These are phyloP conservation scores for Melanogrammus aeglefinus DNA, from an alignment of 2,797 vertebrate species.

Conservation along the genomic window DNA sequence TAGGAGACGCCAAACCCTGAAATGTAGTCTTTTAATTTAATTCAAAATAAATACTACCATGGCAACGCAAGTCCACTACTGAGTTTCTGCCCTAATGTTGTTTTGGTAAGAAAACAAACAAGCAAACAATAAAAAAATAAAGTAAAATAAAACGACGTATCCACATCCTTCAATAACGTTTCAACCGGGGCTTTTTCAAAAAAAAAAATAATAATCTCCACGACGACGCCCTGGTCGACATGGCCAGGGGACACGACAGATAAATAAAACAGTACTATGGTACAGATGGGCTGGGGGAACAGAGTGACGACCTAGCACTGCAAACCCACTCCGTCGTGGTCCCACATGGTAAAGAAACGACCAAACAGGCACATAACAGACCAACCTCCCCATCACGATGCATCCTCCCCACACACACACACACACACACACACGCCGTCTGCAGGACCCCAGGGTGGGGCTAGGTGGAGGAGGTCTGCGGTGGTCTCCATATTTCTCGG, in stretches of 20 bases:
- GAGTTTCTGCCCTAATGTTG: constrained; percentile 73
- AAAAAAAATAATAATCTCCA: constrained; percentile 5
- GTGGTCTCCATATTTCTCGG: neutral
- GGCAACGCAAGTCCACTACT: constrained; percentile 74
- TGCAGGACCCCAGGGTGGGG: neutral
- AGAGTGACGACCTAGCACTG: constrained; percentile 56
- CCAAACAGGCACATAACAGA: neutral
- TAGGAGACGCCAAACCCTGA: constrained; percentile 54
- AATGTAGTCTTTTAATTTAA: constrained; percentile 80
- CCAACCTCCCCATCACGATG: neutral
- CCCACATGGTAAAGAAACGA: constrained; percentile 30
- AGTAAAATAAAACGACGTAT: constrained; percentile 60
- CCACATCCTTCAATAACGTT: constrained; percentile 57
- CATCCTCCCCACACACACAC: neutral
- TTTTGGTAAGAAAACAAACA: constrained; percentile 79
- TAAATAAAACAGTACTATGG: constrained; percentile 69
- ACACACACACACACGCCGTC: neutral
- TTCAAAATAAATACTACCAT: constrained; percentile 84
- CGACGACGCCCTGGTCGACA: constrained; percentile 55
- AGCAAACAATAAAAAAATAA: constrained; percentile 52
- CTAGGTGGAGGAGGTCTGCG: neutral
- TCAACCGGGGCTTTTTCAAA: constrained; percentile 55
- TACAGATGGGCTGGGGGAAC: constrained; percentile 47
- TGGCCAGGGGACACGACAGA: constrained; percentile 57
- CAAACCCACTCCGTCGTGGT: constrained; percentile 28